A percentile compares a stretch with the other conserved stretches of the same genome.
These are phyloP conservation scores for Dendrocincla fuliginosa DNA, from an alignment of 2,797 vertebrate species.

Conservation along the genomic window DNA sequence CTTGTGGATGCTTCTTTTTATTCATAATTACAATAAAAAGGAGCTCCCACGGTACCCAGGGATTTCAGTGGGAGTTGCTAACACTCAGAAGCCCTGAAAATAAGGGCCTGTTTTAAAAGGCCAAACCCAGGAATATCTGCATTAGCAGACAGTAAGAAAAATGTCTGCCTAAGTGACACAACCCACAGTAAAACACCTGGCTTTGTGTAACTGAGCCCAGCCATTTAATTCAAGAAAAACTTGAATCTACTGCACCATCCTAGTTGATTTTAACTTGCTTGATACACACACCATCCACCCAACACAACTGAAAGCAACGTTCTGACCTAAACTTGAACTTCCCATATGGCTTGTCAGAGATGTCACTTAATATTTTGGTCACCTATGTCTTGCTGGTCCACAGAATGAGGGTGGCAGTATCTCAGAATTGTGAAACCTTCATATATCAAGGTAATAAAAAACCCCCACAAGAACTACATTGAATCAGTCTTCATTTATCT, in stretches of 20 bases:
- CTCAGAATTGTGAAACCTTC: neutral
- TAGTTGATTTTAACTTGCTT: neutral
- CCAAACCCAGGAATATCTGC: neutral
- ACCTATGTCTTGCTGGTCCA: accelerated
- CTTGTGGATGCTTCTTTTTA: neutral
- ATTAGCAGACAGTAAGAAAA: neutral
- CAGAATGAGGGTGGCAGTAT: neutral
- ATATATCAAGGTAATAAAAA: neutral
- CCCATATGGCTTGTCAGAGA: neutral
- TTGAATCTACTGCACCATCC: neutral
- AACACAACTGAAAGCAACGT: neutral
- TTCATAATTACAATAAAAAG: neutral
- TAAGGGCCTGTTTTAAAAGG: neutral
- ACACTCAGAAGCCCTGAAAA: neutral
- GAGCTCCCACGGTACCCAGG: neutral
- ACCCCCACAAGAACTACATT: neutral
- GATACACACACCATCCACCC: neutral
- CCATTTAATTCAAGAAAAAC: neutral
- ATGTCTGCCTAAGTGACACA: neutral
- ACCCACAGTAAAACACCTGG: neutral
- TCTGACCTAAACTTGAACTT: neutral
- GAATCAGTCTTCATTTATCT: neutral
- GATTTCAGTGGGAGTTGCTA: neutral
- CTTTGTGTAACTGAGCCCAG: neutral
- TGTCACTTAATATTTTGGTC: neutral